Evolutionary conservation across 2,888 invertebrate species (phyloP), one percentile per base, ranked within the genome.

Genomic region (Eueremaeus valkanovi): DNA sequence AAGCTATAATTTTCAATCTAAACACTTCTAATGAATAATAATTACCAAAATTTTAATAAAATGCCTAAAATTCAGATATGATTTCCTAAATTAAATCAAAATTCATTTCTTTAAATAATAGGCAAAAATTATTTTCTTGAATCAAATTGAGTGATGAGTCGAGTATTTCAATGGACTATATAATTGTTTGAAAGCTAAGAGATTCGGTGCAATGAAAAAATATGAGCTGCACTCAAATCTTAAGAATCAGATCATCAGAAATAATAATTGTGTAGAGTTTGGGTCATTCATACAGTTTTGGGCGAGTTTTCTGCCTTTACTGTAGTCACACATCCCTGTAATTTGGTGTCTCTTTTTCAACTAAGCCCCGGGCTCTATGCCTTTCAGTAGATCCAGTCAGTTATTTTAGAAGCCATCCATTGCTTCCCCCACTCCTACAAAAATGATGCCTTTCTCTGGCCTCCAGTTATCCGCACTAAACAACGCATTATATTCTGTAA

Each of bases 361-460:
- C 2, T 40, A 9, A 66, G 66, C 66, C 66, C 24, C 36, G 33
- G 66, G 66, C 66, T 33, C 66, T 66, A 66, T 66, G 63, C 63
- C 63, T 63, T 36, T 66, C 66, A 66, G 66, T 66, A 66, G 27
- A 58, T 51, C n/a, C 66, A 66, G 66, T 66, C n/a, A 66, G 66
- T 66, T 66, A 66, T 66, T 66, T 66, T 31, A 40, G 58, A 58
- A 58, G 58, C 58, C 31, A 40, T 66, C 29, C 40, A 21, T 58
- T 58, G 29, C 40, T 66, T 55, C 55, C 55, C 55, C 55, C 66
- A 66, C 66, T 66, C 66, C 66, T 66, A 66, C 66, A 66, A 21
- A 66, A 66, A 66, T 66, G 40, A 36, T 66, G 66, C 66, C 66
- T 66, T 66, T 66, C 66, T 66, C 66, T 66, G 66, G 36, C n/a